Evolutionary conservation across 1,140 invertebrate species (phyloP), one percentile per base, ranked within the genome.

Genomic region (Elymnias hypermnestra): DNA sequence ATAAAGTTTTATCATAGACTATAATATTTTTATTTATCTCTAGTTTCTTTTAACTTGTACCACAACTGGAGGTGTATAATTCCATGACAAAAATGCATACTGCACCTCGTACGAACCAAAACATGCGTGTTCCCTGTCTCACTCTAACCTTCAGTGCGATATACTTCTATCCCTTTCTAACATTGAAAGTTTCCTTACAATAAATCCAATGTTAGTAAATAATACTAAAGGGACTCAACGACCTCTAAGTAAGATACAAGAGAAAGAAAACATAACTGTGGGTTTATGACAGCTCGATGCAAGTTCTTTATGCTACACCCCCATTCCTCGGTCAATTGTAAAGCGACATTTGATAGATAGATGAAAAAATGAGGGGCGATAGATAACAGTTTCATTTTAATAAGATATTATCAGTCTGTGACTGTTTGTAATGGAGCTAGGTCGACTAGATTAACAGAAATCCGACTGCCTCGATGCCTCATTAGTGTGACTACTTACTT

Each of bases 51-150:
- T 66, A 18, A 43, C 53, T 70, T 65, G 41, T 8, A 25, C 61
- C 67, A 57, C 7, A 23, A 33, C 21, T 22, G 50, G 61, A 62
- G 57, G 55, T 72, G 72, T 68, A 76, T 71, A 69, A 74, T 70
- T 59, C 63, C 43, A 48, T 52, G 55, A 58, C 74, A 82, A 78
- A 82, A 82, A 82, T 73, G 67, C 73, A 78, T 79, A 79, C 73
- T 72, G 77, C 72, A 83, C 77, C 72, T 74, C 68, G 63, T 71
- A 58, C 67, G 52, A 49, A n/a, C 61, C 54, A 50, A 67, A 72
- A 68, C 63, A 31, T 51, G 40, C 53, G 40, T 58, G 46, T 49
- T 42, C 18, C 28, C 31, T 33, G 29, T 72, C 70, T 60, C 58
- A 29, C 57, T 78, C 57, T 43, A 40, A 13, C 44, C 10, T 48